Conservation (phyloP, 2,888 invertebrate genomes). For the Siphlonurus alternatus region DNA sequence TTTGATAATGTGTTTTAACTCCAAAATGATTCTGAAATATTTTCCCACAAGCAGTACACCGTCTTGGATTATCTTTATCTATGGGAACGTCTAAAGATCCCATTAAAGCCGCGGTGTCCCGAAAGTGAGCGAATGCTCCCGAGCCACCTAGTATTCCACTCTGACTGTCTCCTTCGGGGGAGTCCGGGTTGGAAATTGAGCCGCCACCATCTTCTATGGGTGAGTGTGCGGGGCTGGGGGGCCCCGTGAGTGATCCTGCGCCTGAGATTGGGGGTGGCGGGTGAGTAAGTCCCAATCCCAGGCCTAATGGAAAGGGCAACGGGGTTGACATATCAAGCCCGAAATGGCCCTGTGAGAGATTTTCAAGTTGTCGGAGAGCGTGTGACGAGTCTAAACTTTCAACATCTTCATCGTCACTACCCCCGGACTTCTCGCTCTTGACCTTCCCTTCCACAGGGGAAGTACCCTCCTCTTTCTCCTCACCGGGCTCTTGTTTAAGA, state of each 20-base stretch:
- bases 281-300: constrained; percentile 27
- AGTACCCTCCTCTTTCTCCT: background rate
- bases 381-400: constrained; percentile 46
- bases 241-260: constrained; percentile 33
- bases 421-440: constrained; percentile 11
- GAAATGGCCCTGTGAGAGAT: constrained; percentile 60
- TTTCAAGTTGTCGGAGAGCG: constrained; percentile 59
- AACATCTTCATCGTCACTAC: constrained; percentile 25
- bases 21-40: constrained; percentile 86
- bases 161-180: constrained; percentile 38
- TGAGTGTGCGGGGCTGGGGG: constrained; percentile 39
- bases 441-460: constrained; percentile 5
- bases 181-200: constrained; percentile 22
- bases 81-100: constrained; percentile 69
- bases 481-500: no score
- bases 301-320: constrained; percentile 24
- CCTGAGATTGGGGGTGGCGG: constrained; percentile 27
- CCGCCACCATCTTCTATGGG: constrained; percentile 31
- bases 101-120: constrained; percentile 46
- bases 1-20: constrained; percentile 89
- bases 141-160: constrained; percentile 45
- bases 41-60: constrained; percentile 84
- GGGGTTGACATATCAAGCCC: constrained; percentile 27
- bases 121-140: constrained; percentile 32
- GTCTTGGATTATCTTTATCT: constrained; percentile 78